These are phyloP conservation scores for Propithecus deckenii DNA, from an alignment of 2,797 vertebrate genomes.

Conservation along the genomic window DNA sequence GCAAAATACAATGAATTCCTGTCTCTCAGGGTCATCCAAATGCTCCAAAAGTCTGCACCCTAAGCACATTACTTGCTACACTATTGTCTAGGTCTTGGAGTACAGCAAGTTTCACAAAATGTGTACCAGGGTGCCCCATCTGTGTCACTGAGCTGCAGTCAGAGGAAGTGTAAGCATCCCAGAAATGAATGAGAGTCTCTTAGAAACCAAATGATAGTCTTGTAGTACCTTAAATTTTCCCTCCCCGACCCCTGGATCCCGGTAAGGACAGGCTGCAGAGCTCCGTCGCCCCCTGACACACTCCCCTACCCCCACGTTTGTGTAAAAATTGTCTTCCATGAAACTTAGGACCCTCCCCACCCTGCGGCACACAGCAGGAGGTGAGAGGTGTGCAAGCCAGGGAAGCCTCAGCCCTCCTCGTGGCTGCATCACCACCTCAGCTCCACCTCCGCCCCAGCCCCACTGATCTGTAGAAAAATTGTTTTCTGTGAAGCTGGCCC, in stretches of 20 bases:
- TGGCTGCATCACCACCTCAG: no score
- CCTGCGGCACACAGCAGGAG: no score
- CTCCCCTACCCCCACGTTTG: no score
- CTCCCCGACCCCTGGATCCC: no score
- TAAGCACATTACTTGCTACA: not conserved
- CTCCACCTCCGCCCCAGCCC: rapidly evolving
- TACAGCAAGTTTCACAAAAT: not conserved
- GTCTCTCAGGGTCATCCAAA: not conserved
- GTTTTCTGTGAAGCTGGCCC: no score
- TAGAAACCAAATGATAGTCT: not conserved
- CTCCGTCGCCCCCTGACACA: no score
- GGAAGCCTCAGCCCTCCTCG: no score
- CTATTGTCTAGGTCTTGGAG: not conserved
- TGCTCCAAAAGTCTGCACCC: not conserved
- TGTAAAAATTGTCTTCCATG: no score
- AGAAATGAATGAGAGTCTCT: not conserved
- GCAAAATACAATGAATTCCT: not conserved
- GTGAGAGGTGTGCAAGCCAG: no score
- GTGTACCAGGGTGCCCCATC: not conserved
- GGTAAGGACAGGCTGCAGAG: no score
- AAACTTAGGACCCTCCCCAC: no score
- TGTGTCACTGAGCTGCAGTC: not conserved
- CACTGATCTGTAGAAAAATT: no score
- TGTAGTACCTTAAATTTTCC: not conserved
- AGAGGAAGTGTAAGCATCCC: not conserved